phyloP scores from a whole-genome alignment of 2,888 invertebrate species.

The Ophion ellenae region DNA sequence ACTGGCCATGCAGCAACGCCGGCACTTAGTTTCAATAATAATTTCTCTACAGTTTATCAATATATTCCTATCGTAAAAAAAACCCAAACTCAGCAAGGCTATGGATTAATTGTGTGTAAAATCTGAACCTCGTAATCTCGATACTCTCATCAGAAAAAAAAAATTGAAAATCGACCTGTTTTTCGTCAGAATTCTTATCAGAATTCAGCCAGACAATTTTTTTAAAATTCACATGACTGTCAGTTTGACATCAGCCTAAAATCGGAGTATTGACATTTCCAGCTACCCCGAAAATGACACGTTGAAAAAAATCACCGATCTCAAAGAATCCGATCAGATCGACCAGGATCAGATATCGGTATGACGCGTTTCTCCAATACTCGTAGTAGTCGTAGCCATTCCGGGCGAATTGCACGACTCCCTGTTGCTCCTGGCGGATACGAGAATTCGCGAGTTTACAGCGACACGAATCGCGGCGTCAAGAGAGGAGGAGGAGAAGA shows the following conservation, averaged over 20 bases:
- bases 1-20: too few relatives aligned
- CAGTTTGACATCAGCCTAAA: background rate
- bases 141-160: too few relatives aligned
- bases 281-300: background rate
- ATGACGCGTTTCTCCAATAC: background rate
- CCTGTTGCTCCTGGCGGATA: slow-evolving; percentile 8
- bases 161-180: too few relatives aligned
- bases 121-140: too few relatives aligned
- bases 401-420: background rate
- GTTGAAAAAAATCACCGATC: background rate
- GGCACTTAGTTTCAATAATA: too few relatives aligned
- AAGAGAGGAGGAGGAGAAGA: background rate
- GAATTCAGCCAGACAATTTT: too few relatives aligned
- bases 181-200: too few relatives aligned
- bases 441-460: slow-evolving; percentile 21
- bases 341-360: background rate
- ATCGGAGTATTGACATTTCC: background rate
- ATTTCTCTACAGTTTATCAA: too few relatives aligned
- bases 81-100: too few relatives aligned
- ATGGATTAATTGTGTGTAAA: too few relatives aligned
- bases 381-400: background rate
- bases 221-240: background rate
- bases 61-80: too few relatives aligned
- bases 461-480: slow-evolving; percentile 5
- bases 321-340: background rate